Evolutionary conservation across 2,888 invertebrate species (phyloP), one percentile per base, ranked within the genome.

Genomic region (Abrostola triplasia): DNA sequence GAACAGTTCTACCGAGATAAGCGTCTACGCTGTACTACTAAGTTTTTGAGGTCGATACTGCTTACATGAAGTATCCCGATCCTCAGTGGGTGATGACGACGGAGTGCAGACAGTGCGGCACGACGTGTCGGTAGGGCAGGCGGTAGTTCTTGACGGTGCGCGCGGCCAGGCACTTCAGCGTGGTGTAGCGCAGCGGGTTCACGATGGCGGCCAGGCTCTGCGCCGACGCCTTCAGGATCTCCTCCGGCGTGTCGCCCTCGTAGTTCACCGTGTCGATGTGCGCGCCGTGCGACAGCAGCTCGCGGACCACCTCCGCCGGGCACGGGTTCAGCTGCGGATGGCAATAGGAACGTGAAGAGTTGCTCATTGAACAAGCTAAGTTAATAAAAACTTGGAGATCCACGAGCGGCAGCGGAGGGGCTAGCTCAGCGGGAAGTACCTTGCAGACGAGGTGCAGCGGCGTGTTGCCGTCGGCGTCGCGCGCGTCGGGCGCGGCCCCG

Each of bases 121-220:
- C 93, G 5, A 91, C 88, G 61, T 95, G 95, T 61, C 94, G 92
- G 88, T 96, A 97, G 0, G 96, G 96, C 63, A 97, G 96, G 77
- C 95, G 93, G 88, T 96, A 96, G 88, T 96, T 96, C 86, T 96
- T 96, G 61, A 99, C 97, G 5, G 96, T 96, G 74, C 97, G 95
- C 10, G 99, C 98, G 11, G 98, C 98, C 65, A 98, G 95, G 89
- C 99, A 99, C 84, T 97, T 96, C 76, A 99, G 95, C 66, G 96
- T 96, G 51, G 97, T 97, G 89, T 97, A 97, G 73, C 96, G 96
- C 53, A 98, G 94, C 7, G 97, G 97, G 91, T 97, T 97, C 50
- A 97, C 96, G 73, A 97, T 95, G 79, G 96, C 93, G 73, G 95
- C 95, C 59, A 96, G 93, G 71, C 92, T 93, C 83, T 96, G 97